These are phyloP conservation scores for Stichodactyla helianthus DNA, from an alignment of 64 coral and sea anemone genomes.

Conservation along the genomic window DNA sequence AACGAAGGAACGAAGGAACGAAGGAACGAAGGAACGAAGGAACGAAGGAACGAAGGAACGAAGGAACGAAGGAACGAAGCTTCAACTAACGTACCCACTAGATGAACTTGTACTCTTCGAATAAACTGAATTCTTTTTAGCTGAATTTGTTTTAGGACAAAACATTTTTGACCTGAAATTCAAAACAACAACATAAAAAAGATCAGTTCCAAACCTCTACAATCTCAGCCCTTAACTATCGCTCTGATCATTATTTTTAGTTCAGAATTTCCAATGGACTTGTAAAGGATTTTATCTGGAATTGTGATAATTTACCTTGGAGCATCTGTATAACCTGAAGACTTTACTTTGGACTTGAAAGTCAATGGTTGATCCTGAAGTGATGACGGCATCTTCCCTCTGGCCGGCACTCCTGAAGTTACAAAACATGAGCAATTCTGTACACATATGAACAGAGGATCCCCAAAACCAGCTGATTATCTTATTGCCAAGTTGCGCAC, in stretches of 20 bases:
- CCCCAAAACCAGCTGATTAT: too few relatives aligned
- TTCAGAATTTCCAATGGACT: too few relatives aligned
- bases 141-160: slow-evolving; percentile 61
- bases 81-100: neutral
- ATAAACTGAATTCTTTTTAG: slow-evolving; percentile 42
- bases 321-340: slow-evolving; percentile 74
- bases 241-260: too few relatives aligned
- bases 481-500: too few relatives aligned
- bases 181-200: neutral
- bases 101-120: slow-evolving; percentile 15
- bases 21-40: neutral
- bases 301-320: slow-evolving; percentile 48
- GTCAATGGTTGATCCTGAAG: slow-evolving; percentile 74
- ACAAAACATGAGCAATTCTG: neutral
- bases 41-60: neutral
- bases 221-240: too few relatives aligned
- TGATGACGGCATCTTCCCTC: slow-evolving; percentile 9
- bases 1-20: too few relatives aligned
- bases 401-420: neutral
- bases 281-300: neutral
- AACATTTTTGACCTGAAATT: slow-evolving; percentile 81
- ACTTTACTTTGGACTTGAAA: slow-evolving; percentile 90
- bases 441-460: too few relatives aligned
- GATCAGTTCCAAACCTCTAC: too few relatives aligned
- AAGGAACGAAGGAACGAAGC: too few relatives aligned